Percentiles rank a stretch among this genome's conserved stretches.
Conservation (phyloP, 2,797 vertebrate genomes). For the Sebastes itinus region DNA sequence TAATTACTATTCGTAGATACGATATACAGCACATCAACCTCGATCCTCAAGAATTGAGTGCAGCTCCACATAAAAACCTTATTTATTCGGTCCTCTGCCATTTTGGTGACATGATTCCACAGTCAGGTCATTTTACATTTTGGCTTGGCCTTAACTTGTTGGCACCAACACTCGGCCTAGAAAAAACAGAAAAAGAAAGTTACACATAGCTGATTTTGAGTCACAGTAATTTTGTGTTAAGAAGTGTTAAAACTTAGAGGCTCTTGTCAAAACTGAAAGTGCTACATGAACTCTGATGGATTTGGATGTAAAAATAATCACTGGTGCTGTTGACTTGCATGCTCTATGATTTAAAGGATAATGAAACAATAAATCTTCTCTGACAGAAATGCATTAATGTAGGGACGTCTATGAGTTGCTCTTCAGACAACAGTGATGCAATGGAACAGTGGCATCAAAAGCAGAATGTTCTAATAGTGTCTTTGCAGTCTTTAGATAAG, state of each 20-base stretch:
- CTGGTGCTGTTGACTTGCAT: background rate
- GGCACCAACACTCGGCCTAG: slow-evolving; percentile 48
- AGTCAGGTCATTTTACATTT: background rate
- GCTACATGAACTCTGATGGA: background rate
- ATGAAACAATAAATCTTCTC: background rate
- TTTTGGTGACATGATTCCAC: background rate
- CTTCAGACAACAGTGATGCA: background rate
- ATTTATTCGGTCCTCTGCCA: background rate
- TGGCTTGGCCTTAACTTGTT: background rate
- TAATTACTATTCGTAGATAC: background rate
- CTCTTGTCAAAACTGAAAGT: background rate
- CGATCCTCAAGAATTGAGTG: too few species aligned
- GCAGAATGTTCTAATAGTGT: background rate
- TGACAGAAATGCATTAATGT: background rate
- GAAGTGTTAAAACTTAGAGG: background rate
- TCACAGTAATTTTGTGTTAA: background rate
- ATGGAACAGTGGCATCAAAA: background rate
- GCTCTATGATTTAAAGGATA: background rate
- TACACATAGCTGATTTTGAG: background rate
- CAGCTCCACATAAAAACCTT: background rate
- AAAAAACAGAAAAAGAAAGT: background rate
- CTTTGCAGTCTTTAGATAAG: background rate
- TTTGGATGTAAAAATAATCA: background rate
- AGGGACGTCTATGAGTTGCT: background rate
- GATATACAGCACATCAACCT: background rate